Evolutionary conservation across 2,797 vertebrate species (phyloP).

Genomic region (Pterois miles): DNA sequence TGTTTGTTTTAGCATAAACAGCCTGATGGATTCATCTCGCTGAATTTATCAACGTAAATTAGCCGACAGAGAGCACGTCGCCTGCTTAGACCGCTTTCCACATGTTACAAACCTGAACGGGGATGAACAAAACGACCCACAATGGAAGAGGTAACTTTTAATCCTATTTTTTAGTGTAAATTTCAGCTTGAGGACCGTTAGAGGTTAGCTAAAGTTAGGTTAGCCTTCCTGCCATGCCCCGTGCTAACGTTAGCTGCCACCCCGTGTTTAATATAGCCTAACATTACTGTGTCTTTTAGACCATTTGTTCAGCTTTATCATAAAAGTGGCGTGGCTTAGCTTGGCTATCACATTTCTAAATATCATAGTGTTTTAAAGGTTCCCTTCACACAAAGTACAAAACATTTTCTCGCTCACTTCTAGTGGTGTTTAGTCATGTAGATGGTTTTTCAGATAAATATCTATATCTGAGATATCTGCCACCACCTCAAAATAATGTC

Average conservation of each 20-base stretch:
- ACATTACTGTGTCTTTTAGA: background rate
- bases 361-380: background rate
- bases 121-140: constrained; percentile 35
- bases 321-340: background rate
- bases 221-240: background rate
- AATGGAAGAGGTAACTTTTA: constrained; percentile 76
- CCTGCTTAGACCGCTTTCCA: background rate
- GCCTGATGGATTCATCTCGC: too few species aligned
- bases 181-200: background rate
- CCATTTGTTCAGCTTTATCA: background rate
- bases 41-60: background rate
- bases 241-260: background rate
- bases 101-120: constrained; percentile 4
- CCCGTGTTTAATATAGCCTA: too few species aligned
- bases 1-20: constrained; percentile 28
- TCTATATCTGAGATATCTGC: background rate
- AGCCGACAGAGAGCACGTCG: background rate
- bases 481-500: background rate
- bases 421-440: background rate
- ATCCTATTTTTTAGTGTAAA: background rate
- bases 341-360: background rate
- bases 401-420: background rate
- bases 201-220: background rate
- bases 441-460: background rate
- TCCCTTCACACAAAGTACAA: background rate